Evolutionary conservation across 2,113 vertebrate genomes (phyloP), one percentile per base, ranked within the genome.

Genomic region (Tiliqua scincoides): DNA sequence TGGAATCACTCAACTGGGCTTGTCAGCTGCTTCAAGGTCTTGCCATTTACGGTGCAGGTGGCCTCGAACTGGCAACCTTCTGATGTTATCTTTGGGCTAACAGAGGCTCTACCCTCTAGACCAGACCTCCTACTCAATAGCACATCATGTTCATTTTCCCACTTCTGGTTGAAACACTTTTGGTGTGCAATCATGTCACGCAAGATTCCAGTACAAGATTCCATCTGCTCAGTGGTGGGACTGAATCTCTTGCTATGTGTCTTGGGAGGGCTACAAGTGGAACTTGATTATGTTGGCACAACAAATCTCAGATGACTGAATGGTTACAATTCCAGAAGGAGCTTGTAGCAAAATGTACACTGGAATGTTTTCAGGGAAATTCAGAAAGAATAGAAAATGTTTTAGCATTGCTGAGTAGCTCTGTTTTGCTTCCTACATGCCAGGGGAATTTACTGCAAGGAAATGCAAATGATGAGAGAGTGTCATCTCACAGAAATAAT

Each of bases 381-480:
- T 68, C 68, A 35, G 43, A 43, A 73, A 21, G 37, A 43, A 72
- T 27, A 32, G 54, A 30, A n/a, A 59, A 63, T 37, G 11, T 21
- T 63, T 32, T 52, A 75, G 32, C 23, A 27, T 70, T 70, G 20
- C 12, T 25, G 14, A 32, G 10, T n/a, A 48, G 18, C 37, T n/a
- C 6, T 32, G 1, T 4, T 75, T 75, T 63, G 9, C 17, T 11
- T 14, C 17, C 25, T 27, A 57, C 11, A 74, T 17, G 30, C 40
- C 8, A 57, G 37, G 25, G n/a, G 23, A 57, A 37, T 85, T 77
- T 77, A 54, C 32, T 32, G 57, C 62, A 85, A 85, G 74, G 74
- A 85, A 85, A 78, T 85, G 75, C 52, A 85, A 78, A 63, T 63
- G 37, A n/a, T n/a, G 7, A 74, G 52, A 52, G 30, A 57, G n/a